Evolutionary conservation across 2,888 invertebrate species (phyloP), one percentile per base, ranked within the genome.

Genomic region (Falcaria lacertinaria): DNA sequence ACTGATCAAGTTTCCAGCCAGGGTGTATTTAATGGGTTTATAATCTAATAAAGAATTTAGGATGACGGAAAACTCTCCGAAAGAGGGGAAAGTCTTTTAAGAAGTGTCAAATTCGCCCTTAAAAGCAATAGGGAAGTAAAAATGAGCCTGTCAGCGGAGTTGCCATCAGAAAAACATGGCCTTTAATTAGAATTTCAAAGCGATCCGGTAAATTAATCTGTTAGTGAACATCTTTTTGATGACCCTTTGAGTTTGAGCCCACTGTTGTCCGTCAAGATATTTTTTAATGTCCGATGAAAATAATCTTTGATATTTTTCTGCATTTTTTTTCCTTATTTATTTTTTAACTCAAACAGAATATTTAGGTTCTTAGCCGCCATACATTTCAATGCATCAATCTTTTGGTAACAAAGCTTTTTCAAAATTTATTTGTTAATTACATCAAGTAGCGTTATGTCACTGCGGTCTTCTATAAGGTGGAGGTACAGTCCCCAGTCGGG

Each of bases 111-210:
- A 25, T 37, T 22, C 22, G 19, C 8, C 36, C 19, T 36, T 36
- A 22, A 14, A 22, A 22, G 36, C 19, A 22, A 22, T 19, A 7
- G 14, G 14, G 22, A 13, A 37, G 22, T 22, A 37, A 37, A 22
- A 37, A 37, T 37, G 22, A 37, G 25, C 37, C 17, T 37, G 37
- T 37, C 37, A 37, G 37, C 36, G 19, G 19, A 17, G 17, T 22
- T 13, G 36, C 19, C 22, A 36, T 36, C 37, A 11, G 14, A 34
- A 48, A 47, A 50, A 48, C 50, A 53, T 48, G 45, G 52, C 35
- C 52, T 54, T 57, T 56, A 63, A 67, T 67, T 65, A 60, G 51
- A 58, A 54, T 59, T 55, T 61, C 57, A 54, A 62, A 61, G 64
- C 55, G 53, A 57, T 57, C 57, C 52, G 49, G 57, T 65, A 59